A percentile compares a stretch with the other conserved stretches of the same genome.
Evolutionary conservation across 2,797 vertebrate species (phyloP).

Genomic region (Intellagama lesueurii): DNA sequence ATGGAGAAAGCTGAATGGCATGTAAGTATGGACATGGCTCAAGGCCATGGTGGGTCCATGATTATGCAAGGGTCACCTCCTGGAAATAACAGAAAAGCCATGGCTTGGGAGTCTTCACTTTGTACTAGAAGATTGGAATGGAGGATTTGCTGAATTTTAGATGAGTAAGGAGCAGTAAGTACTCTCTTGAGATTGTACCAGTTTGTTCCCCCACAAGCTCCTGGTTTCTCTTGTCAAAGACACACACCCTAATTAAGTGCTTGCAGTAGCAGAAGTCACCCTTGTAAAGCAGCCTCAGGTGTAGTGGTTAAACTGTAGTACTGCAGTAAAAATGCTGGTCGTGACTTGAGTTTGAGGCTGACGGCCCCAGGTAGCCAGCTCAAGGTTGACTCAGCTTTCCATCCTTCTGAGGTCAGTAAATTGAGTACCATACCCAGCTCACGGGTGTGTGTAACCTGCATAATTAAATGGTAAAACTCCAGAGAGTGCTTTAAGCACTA

Average conservation of each 20-base stretch:
- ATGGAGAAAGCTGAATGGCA: neutral
- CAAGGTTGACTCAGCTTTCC: too few species aligned
- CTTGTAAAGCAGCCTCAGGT: neutral
- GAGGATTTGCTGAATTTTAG: neutral
- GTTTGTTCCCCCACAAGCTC: neutral
- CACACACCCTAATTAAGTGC: neutral
- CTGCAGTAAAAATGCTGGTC: too few species aligned
- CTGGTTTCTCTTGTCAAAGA: neutral
- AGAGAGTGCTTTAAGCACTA: too few species aligned
- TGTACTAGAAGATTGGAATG: neutral
- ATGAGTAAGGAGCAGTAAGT: neutral
- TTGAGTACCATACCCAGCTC: too few species aligned
- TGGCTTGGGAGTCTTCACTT: neutral
- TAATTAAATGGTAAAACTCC: neutral
- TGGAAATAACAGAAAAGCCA: neutral
- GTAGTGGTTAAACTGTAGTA: too few species aligned
- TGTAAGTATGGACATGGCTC: too few species aligned
- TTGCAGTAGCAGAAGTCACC: neutral
- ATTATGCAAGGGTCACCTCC: neutral
- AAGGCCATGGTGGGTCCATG: neutral
- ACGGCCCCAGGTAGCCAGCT: too few species aligned
- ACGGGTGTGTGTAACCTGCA: too few species aligned
- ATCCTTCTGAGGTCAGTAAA: too few species aligned
- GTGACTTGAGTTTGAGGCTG: too few species aligned
- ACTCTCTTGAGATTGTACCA: too few species aligned